A percentile compares a stretch with the other conserved stretches of the same genome.
Conservation (phyloP, 2,113 vertebrate genomes). For the Passer montanus region DNA sequence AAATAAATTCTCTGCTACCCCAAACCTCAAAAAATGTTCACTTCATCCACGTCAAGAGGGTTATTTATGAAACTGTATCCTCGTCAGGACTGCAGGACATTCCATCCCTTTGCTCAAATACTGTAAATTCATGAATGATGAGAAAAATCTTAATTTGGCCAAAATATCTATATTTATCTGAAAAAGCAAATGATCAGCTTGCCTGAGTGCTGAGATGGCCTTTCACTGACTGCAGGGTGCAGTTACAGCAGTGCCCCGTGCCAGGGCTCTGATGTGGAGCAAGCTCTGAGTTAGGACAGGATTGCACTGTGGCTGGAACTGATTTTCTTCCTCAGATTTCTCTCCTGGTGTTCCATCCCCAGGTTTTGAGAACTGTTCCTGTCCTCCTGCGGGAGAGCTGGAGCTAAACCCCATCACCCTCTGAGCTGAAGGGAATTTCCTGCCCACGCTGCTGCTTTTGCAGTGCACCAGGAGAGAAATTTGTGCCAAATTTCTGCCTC, state of each 20-base stretch:
- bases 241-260: neutral
- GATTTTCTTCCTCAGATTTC: neutral
- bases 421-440: neutral
- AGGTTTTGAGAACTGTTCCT: neutral
- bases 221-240: neutral
- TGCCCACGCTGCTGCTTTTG: neutral
- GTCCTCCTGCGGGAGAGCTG: neutral
- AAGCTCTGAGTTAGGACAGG: neutral
- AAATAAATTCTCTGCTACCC: conserved; percentile 13
- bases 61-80: conserved; percentile 75
- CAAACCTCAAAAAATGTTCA: conserved; percentile 60
- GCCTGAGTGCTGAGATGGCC: neutral
- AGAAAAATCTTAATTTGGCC: conserved; percentile 67
- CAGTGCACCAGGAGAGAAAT: neutral
- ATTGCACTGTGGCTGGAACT: neutral
- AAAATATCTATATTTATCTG: conserved; percentile 51
- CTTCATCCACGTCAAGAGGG: conserved; percentile 52
- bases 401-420: neutral
- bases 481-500: neutral
- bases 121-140: conserved; percentile 72
- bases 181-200: conserved; percentile 35
- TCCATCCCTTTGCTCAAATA: conserved; percentile 69
- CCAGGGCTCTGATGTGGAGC: neutral
- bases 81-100: conserved; percentile 72
- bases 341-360: neutral